Conservation (phyloP, 92 coral and sea anemone genomes). For the Paramuricea clavata region DNA sequence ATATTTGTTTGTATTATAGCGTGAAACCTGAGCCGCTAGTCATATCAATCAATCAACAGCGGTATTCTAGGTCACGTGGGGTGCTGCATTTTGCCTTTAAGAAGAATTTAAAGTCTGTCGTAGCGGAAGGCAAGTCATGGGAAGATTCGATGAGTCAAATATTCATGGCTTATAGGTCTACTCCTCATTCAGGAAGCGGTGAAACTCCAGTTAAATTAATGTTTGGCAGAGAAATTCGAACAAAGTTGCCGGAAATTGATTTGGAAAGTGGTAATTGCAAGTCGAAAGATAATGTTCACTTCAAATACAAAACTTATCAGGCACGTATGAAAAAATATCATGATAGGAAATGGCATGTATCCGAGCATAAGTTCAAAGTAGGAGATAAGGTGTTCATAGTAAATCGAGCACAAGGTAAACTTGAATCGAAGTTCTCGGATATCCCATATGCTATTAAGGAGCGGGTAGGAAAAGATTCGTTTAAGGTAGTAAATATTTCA, state of each 20-base stretch:
- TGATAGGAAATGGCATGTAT: conserved; percentile 10
- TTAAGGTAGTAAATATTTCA: conserved; percentile 26
- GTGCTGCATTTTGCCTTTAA: too few species aligned
- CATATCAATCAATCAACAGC: too few species aligned
- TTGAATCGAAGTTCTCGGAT: background rate
- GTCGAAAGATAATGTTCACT: conserved; percentile 29
- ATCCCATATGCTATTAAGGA: conserved; percentile 41
- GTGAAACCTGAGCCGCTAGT: too few species aligned
- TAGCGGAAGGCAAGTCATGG: conserved; percentile 58
- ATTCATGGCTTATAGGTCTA: conserved; percentile 58
- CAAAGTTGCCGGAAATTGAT: conserved; percentile 57
- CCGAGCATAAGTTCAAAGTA: conserved; percentile 22
- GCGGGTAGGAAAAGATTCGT: conserved; percentile 37
- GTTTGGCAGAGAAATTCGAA: conserved; percentile 52
- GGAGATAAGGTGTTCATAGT: conserved; percentile 56
- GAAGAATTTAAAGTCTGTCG: conserved; percentile 62
- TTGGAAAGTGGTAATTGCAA: conserved; percentile 10
- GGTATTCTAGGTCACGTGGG: too few species aligned
- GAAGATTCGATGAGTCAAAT: conserved; percentile 46
- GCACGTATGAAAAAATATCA: conserved; percentile 17
- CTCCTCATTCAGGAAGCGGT: conserved; percentile 60
- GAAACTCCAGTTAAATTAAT: conserved; percentile 56
- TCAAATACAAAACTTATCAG: conserved; percentile 35
- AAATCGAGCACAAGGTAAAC: conserved; percentile 30
- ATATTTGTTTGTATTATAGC: too few species aligned